These are phyloP conservation scores for Conus betulinus DNA, from an alignment of 1,140 invertebrate genomes.

Conservation along the genomic window DNA sequence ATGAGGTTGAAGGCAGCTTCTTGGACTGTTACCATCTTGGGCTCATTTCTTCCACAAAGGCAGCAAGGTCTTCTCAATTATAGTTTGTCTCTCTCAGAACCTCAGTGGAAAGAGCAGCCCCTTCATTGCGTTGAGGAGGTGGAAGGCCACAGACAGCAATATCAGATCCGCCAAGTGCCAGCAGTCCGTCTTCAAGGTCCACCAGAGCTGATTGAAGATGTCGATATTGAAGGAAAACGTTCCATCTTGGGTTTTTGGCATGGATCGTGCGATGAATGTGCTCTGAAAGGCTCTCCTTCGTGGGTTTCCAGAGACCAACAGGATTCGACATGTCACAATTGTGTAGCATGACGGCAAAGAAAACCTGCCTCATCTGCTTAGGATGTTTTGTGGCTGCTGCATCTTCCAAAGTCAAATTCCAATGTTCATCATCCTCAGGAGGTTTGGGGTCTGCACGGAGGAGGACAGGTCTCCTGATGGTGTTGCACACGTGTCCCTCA, in stretches of 20 bases:
- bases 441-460: too few relatives aligned
- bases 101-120: not conserved
- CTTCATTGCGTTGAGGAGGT: too few relatives aligned
- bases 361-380: too few relatives aligned
- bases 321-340: too few relatives aligned
- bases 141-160: too few relatives aligned
- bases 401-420: too few relatives aligned
- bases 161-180: not conserved
- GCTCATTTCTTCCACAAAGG: not conserved
- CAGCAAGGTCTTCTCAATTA: not conserved
- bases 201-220: constrained; percentile 1
- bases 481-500: not conserved
- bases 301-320: too few relatives aligned
- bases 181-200: not conserved
- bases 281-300: not conserved
- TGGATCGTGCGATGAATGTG: not conserved
- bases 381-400: too few relatives aligned
- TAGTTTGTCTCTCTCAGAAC: not conserved
- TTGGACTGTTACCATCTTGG: constrained; percentile 8
- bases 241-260: not conserved
- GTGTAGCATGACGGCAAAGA: too few relatives aligned
- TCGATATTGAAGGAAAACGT: not conserved
- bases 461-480: too few relatives aligned
- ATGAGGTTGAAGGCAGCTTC: not conserved
- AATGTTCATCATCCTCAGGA: too few relatives aligned